These are phyloP conservation scores for Kradibia gibbosae DNA, from an alignment of 1,140 invertebrate species.

Conservation along the genomic window DNA sequence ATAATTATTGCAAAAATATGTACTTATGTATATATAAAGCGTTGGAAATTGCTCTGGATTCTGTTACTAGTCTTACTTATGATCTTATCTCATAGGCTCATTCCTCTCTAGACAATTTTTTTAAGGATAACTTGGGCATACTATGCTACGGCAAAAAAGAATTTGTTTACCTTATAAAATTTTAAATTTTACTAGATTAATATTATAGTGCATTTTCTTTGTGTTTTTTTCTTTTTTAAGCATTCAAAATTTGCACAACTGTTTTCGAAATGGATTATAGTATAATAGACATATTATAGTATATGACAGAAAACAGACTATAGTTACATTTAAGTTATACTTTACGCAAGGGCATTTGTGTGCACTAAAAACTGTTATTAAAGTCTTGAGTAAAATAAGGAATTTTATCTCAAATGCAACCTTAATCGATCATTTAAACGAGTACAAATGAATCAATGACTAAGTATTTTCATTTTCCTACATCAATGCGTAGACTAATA, in stretches of 20 bases:
- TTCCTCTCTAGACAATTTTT: slow-evolving; percentile 51
- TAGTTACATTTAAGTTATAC: too few relatives aligned
- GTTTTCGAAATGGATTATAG: too few relatives aligned
- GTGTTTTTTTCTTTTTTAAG: too few relatives aligned
- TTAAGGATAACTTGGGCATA: not conserved
- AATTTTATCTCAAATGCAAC: not conserved
- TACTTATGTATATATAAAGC: not conserved
- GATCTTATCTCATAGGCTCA: not conserved
- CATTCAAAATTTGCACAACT: too few relatives aligned
- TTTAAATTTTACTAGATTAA: too few relatives aligned
- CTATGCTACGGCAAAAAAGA: not conserved
- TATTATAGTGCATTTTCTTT: too few relatives aligned
- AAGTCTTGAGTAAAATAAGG: not conserved
- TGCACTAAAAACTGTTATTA: too few relatives aligned
- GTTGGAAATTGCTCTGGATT: not conserved
- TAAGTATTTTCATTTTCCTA: slow-evolving; percentile 1
- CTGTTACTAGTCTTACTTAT: not conserved
- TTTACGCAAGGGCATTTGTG: too few relatives aligned
- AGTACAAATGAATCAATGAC: not conserved
- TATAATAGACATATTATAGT: too few relatives aligned
- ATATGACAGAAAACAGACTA: too few relatives aligned
- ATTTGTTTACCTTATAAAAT: too few relatives aligned
- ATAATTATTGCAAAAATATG: slow-evolving; percentile 1
- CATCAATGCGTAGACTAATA: not conserved
- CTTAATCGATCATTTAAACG: not conserved